Evolutionary conservation across 2,888 invertebrate species (phyloP), one percentile per base, ranked within the genome.

Genomic region (Perithous albicinctus): DNA sequence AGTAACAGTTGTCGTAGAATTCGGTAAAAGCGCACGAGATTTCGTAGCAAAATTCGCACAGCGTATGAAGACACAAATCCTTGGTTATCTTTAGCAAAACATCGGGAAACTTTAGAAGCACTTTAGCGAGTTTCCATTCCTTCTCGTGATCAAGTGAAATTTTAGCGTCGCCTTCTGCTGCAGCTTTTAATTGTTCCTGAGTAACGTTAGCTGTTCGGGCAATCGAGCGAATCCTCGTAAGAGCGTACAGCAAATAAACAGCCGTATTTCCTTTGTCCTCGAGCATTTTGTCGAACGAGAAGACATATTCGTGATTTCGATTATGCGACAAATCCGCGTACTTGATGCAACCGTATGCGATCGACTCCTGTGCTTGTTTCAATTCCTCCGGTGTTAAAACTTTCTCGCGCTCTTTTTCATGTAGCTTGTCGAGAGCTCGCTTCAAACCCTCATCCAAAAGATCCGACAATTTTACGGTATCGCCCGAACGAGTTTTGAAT

Each of bases 181-280:
- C 94, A 54, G 95, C 94, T 83, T 94, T 91, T 48, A 97, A 93
- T 84, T 96, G 94, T 18, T 95, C 95, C 8, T 93, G 89, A 0
- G 95, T 94, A 26, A 97, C 92, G 85, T 96, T 95, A 1, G 97
- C 96, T 84, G 95, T 97, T 61, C 98, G 94, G 1, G 97, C 96
- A 87, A 98, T 98, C 0, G 97, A 99, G 89, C 97, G 95, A 85
- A 99, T 99, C 48, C 99, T 94, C 8, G 99, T 99, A 86, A 97
- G 95, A 0, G 98, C 98, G 93, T 99, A 99, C 6, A 99, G 93
- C 69, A 99, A 94, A 91, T 99, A 99, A 0, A 99, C 99, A 0
- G 99, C 99, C 0, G 99, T 99, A 92, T 99, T 99, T 8, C 99
- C 99, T 91, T 97, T 97, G 92, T 99, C 99, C 90, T 99, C 99